Conservation (phyloP, 1,140 invertebrate species). For the Leptonema lineaticorne region DNA sequence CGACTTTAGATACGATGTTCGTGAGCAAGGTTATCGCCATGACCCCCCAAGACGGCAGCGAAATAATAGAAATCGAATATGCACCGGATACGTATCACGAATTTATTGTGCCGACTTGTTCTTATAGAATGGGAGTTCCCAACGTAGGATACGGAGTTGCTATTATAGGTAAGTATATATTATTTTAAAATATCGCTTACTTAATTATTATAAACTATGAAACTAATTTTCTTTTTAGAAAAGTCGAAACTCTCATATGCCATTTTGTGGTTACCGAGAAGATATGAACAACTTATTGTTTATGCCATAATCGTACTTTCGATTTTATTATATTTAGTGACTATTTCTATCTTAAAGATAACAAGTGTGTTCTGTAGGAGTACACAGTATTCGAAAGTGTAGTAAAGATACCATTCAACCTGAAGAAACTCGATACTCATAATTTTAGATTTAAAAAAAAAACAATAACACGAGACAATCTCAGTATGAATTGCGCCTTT, state of each 20-base stretch:
- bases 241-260: conserved; percentile 47
- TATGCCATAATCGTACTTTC: conserved; percentile 46
- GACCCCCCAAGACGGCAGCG: conserved; percentile 42
- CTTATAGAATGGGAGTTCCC: conserved; percentile 87
- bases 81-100: conserved; percentile 67
- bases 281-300: conserved; percentile 48
- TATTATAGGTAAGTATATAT: conserved; percentile 67
- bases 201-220: conserved; percentile 2
- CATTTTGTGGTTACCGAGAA: conserved; percentile 52
- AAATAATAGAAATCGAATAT: conserved; percentile 48
- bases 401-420: no score
- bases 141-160: conserved; percentile 84
- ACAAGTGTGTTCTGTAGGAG: conserved; percentile 4
- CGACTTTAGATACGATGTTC: conserved; percentile 46
- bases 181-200: conserved; percentile 26
- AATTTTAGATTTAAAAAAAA: no score
- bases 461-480: no score
- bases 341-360: conserved; percentile 29
- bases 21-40: conserved; percentile 46
- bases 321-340: conserved; percentile 20
- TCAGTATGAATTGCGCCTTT: no score
- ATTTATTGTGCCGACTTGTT: conserved; percentile 88
- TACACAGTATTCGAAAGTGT: conserved; percentile 24
- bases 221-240: conserved; percentile 47
- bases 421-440: no score